A percentile compares a stretch with the other conserved stretches of the same genome.
Evolutionary conservation across 1,140 invertebrate genomes (phyloP).

Genomic region (Copidosoma floridanum): DNA sequence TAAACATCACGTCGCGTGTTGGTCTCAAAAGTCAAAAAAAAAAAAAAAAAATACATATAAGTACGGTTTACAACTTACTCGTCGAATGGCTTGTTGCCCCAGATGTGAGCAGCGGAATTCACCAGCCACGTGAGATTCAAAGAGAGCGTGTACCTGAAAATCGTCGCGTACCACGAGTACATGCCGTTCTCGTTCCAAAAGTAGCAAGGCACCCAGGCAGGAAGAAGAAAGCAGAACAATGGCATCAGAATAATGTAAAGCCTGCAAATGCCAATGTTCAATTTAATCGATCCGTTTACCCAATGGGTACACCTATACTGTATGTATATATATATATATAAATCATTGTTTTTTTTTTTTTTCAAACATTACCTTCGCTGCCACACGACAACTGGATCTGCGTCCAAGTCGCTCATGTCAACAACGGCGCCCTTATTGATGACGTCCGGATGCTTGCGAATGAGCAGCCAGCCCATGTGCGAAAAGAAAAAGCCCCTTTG

Average conservation of each 20-base stretch:
- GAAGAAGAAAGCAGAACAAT: constrained; percentile 74
- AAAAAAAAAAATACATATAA: no score
- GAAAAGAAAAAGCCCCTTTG: constrained; percentile 87
- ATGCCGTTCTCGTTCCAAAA: constrained; percentile 68
- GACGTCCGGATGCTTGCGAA: constrained; percentile 83
- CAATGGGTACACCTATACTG: no score
- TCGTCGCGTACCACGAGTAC: constrained; percentile 59
- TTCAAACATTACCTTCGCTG: constrained; percentile 56
- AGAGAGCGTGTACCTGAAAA: constrained; percentile 69
- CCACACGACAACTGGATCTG: constrained; percentile 70
- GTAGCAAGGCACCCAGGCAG: constrained; percentile 67
- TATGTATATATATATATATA: no score
- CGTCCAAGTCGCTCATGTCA: constrained; percentile 78
- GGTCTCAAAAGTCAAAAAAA: no score
- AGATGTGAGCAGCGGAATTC: constrained; percentile 82
- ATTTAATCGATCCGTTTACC: no score
- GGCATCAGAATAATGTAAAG: constrained; percentile 73
- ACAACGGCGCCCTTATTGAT: constrained; percentile 73
- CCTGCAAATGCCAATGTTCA: no score
- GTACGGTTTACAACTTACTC: no score
- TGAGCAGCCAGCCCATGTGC: constrained; percentile 89
- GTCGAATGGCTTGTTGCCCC: constrained; percentile 65
- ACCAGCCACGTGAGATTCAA: constrained; percentile 85
- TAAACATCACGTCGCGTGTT: no score
- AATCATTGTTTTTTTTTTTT: no score